Evolutionary conservation across 2,113 vertebrate species (phyloP).

Genomic region (Pomatostomus ruficeps): DNA sequence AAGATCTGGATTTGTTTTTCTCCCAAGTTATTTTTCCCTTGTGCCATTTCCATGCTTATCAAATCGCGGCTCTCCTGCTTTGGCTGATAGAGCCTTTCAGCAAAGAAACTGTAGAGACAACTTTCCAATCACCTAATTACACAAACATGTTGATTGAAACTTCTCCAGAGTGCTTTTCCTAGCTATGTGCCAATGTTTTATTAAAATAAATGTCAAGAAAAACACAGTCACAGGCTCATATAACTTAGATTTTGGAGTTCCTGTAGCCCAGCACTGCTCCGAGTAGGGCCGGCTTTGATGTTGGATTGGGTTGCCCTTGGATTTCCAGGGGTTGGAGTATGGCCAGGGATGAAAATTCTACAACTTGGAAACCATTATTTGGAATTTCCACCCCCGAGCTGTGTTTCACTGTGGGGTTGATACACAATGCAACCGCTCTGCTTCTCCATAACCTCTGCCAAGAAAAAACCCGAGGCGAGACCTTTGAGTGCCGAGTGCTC

Average conservation of each 20-base stretch:
- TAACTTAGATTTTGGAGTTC: not conserved
- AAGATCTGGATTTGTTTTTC: not conserved
- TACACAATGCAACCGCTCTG: accelerated
- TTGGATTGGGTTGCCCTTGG: not conserved
- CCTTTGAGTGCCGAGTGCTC: not conserved
- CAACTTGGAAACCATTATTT: not conserved
- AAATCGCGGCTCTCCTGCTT: not conserved
- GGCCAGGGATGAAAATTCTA: not conserved
- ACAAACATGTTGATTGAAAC: not conserved
- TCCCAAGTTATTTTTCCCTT: not conserved
- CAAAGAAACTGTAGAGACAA: not conserved
- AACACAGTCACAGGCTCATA: not conserved
- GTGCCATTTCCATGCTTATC: not conserved
- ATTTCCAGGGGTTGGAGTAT: not conserved
- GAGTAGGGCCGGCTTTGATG: not conserved
- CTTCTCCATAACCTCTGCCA: not conserved
- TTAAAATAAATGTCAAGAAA: not conserved
- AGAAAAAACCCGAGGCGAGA: not conserved
- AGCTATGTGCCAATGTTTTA: not conserved
- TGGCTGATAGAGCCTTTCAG: not conserved
- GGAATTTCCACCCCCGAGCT: not conserved
- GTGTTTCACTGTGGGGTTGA: not conserved
- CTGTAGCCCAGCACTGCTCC: not conserved
- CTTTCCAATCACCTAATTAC: not conserved
- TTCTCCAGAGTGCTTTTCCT: not conserved